Conservation (phyloP, 2,888 invertebrate species). For the Mesorhabditis spiculigera region DNA sequence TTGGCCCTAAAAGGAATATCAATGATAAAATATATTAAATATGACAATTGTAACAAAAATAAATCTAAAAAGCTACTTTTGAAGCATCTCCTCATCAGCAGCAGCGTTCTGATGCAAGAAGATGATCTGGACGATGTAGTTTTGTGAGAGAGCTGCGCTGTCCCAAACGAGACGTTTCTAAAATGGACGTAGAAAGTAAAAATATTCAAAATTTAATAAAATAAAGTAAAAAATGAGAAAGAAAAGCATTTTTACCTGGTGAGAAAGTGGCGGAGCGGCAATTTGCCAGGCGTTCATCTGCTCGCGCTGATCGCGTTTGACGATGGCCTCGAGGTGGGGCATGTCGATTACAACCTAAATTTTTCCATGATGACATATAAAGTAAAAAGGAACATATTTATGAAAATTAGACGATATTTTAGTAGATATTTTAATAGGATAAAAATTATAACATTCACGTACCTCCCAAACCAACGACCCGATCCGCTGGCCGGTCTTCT, state of each 20-base stretch:
- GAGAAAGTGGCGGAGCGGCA: constrained; percentile 36
- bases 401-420: background rate
- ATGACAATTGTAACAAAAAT: background rate
- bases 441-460: background rate
- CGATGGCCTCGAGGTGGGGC: constrained; percentile 41
- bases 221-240: background rate
- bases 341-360: constrained; percentile 29
- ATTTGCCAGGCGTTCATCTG: constrained; percentile 40
- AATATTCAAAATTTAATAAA: background rate
- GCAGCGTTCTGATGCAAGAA: constrained; percentile 42
- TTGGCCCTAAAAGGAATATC: background rate
- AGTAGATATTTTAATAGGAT: background rate
- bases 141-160: constrained; percentile 33
- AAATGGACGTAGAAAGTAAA: background rate
- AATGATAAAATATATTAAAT: too few relatives aligned
- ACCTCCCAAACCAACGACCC: constrained; percentile 11
- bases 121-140: constrained; percentile 47
- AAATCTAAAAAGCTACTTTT: background rate
- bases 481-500: constrained; percentile 15
- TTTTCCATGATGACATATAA: too few relatives aligned
- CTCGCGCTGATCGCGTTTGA: constrained; percentile 33
- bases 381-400: too few relatives aligned
- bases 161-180: constrained; percentile 45
- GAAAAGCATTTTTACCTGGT: constrained; percentile 23
- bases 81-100: constrained; percentile 5